Conservation (phyloP, 2,797 vertebrate species). For the Macrochelys suwanniensis region DNA sequence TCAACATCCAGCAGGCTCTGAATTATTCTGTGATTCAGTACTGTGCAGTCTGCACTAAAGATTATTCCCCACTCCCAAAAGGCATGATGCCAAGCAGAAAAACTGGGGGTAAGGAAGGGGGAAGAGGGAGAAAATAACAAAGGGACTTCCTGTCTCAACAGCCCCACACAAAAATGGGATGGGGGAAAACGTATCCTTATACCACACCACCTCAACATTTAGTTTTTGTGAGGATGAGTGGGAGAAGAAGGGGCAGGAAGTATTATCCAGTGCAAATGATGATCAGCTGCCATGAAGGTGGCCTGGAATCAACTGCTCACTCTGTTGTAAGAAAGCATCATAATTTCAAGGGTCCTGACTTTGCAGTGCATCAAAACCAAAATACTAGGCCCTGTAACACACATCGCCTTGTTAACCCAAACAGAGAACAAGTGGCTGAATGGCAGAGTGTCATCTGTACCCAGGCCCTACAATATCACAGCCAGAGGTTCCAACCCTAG, state of each 20-base stretch:
- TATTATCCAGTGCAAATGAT: too few relatives aligned
- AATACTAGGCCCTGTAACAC: not conserved
- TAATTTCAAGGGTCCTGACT: not conserved
- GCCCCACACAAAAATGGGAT: too few relatives aligned
- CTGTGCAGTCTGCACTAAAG: not conserved
- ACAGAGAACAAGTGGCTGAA: not conserved
- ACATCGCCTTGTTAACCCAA: not conserved
- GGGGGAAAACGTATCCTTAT: fast-evolving
- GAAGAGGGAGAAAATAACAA: fast-evolving
- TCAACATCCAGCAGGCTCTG: not conserved
- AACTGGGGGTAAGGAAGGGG: not conserved
- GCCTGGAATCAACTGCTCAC: not conserved
- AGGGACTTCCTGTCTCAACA: not conserved
- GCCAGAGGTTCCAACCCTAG: fast-evolving
- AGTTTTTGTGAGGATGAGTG: not conserved
- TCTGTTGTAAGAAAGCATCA: not conserved
- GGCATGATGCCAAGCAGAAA: not conserved
- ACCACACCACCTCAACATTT: fast-evolving
- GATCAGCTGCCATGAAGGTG: not conserved
- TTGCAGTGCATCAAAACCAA: not conserved
- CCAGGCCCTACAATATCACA: not conserved
- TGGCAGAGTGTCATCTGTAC: not conserved
- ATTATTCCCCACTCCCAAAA: not conserved
- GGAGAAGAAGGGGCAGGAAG: not conserved
- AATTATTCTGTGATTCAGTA: not conserved